A percentile compares a stretch with the other conserved stretches of the same genome.
phyloP scores from a whole-genome alignment of 2,888 invertebrate genomes.

The Entomobrya proxima region DNA sequence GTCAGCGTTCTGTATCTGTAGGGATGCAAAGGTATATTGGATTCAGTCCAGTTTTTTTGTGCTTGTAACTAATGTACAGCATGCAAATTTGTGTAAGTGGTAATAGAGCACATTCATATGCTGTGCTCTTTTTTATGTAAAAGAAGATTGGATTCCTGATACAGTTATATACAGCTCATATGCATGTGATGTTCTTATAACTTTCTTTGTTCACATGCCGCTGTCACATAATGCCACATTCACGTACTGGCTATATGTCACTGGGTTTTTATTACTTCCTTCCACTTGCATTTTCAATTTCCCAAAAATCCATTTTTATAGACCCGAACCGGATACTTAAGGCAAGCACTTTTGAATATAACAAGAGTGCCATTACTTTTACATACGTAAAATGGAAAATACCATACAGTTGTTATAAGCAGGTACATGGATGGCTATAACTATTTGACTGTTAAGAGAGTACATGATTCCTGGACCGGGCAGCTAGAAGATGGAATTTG shows the following conservation, averaged over 20 bases:
- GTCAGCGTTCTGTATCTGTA: neutral
- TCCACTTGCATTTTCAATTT: slow-evolving; percentile 21
- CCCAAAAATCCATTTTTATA: neutral
- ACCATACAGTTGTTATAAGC: too few species aligned
- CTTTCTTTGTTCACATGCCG: too few species aligned
- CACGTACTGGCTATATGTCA: neutral
- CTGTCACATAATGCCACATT: too few species aligned
- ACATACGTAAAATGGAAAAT: too few species aligned
- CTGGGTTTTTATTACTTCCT: neutral
- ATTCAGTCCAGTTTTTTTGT: neutral
- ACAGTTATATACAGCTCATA: too few species aligned
- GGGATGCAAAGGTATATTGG: neutral
- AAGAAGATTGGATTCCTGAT: too few species aligned
- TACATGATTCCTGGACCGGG: too few species aligned
- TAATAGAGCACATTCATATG: neutral
- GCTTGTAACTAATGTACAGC: neutral
- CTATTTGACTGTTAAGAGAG: too few species aligned
- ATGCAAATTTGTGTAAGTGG: neutral
- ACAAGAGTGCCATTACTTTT: too few species aligned
- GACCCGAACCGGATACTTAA: neutral
- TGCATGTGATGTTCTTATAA: too few species aligned
- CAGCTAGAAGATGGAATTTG: too few species aligned
- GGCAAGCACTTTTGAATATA: neutral
- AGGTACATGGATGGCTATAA: too few species aligned
- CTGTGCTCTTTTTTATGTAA: neutral